phyloP scores from a whole-genome alignment of 2,113 vertebrate species.

The Polypterus senegalus region DNA sequence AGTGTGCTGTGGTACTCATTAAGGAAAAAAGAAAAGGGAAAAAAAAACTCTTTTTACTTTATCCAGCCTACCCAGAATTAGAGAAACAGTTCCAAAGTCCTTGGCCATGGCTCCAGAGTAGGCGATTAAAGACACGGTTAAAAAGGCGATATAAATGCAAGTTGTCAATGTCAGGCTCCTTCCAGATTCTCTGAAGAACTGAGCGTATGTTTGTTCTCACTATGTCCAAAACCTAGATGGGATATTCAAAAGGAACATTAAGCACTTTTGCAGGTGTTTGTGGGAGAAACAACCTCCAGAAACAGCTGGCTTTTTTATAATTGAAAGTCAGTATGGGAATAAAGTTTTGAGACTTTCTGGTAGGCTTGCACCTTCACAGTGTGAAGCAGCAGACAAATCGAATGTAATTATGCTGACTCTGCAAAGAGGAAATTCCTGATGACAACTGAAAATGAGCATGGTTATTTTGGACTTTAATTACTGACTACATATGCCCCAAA shows the following conservation, averaged over 20 bases:
- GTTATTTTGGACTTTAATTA: no score
- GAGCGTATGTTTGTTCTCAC: conserved; percentile 76
- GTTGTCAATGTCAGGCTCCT: conserved; percentile 73
- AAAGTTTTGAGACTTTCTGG: conserved; percentile 1
- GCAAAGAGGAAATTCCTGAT: conserved; percentile 11
- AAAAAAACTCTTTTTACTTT: background rate
- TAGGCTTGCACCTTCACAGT: background rate
- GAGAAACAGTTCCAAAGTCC: conserved; percentile 95
- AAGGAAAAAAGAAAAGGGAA: background rate
- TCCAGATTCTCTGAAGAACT: conserved; percentile 81
- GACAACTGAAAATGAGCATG: conserved; percentile 1
- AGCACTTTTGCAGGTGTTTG: conserved; percentile 10
- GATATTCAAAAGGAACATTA: conserved; percentile 23
- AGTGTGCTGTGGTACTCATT: background rate
- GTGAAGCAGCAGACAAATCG: conserved; percentile 1
- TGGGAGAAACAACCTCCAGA: conserved; percentile 9
- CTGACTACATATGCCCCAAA: no score
- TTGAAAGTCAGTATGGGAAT: conserved; percentile 17
- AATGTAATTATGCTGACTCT: conserved; percentile 11
- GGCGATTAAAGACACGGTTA: conserved; percentile 80
- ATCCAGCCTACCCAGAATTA: conserved; percentile 66
- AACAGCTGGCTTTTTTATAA: conserved; percentile 14
- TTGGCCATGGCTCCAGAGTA: conserved; percentile 93
- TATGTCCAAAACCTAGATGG: conserved; percentile 81
- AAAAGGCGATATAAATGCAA: conserved; percentile 80